Base-by-base conservation (phyloP, 2,888 invertebrate genomes). In the Spisula subtruncata region DNA sequence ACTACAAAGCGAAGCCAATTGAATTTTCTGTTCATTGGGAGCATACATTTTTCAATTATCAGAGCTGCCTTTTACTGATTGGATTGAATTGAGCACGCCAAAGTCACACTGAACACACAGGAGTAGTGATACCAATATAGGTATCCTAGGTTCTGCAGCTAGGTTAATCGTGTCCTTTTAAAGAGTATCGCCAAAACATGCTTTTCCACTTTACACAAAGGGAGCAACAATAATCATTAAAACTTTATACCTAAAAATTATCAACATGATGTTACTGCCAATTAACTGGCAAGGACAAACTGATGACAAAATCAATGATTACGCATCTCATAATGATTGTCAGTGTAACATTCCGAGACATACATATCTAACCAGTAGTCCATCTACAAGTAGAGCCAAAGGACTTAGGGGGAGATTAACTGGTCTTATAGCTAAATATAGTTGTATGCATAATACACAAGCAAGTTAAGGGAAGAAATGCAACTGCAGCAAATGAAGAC, bases 11-110 rank as follows among this genome's bases (percentile, higher is more conserved):
- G 25, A 46, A 60, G 35, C 66, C 56, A 83, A 56, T 83, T 54
- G 85, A 85, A 85, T 75, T 84, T 80, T 85, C 54, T 80, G 85
- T 85, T 80, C 85, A 79, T 85, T 79, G 48, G 41, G 18, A 83
- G 66, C 66, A 29, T 66, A 83, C 32, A 83, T 84, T 84, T 75
- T 71, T 41, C 80, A 54, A 85, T 79, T 85, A 85, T 79, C 80
- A n/a, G 54, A 25, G 51, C 8, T 32, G 51, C 51, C 79, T n/a
- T 10, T 80, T 35, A 32, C 18, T 85, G 79, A 85, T 85, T 75
- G 79, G 80, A 80, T 80, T 80, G 85, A 54, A 51, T 85, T 54
- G 51, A 79, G 25, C 85, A 85, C 85, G 80, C 79, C 29, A 79
- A 5, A 51, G 48, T n/a, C 41, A 10, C 83, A 48, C 46, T 75